phyloP scores from a whole-genome alignment of 2,797 vertebrate genomes.

The Helicolenus hilgendorfi region DNA sequence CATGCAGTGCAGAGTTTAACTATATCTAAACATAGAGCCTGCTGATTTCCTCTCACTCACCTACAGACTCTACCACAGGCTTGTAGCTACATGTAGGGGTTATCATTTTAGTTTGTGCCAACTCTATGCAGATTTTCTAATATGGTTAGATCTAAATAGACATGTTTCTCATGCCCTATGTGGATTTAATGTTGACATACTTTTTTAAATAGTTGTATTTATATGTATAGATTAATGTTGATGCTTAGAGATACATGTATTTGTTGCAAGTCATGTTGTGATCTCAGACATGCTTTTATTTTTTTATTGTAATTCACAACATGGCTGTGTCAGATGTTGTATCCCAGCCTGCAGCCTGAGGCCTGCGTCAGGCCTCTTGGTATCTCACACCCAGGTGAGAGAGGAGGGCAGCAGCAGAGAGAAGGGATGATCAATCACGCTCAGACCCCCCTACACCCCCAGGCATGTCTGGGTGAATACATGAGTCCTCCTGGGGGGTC shows the following conservation, averaged over 20 bases:
- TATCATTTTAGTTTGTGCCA: neutral
- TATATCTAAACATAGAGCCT: constrained; percentile 3
- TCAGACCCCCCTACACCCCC: constrained; percentile 71
- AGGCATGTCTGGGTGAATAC: constrained; percentile 84
- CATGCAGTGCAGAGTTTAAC: neutral
- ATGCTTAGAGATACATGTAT: neutral
- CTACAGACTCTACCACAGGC: neutral
- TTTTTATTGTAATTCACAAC: neutral
- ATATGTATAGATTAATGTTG: neutral
- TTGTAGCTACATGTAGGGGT: neutral
- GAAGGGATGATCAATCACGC: constrained; percentile 84
- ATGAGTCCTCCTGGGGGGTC: constrained; percentile 83
- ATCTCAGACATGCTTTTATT: neutral
- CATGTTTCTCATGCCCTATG: neutral
- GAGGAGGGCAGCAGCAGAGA: constrained; percentile 75
- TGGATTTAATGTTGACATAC: neutral
- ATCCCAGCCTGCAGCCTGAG: constrained; percentile 19
- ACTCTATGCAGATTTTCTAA: neutral
- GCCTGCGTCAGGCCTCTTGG: constrained; percentile 46
- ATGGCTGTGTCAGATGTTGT: neutral
- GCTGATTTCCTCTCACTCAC: constrained; percentile 23
- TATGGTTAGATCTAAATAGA: neutral
- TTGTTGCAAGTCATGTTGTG: neutral
- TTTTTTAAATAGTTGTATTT: neutral
- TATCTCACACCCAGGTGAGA: constrained; percentile 88